Conservation (phyloP, 64 coral and sea anemone species). For the Acropora tenuis region DNA sequence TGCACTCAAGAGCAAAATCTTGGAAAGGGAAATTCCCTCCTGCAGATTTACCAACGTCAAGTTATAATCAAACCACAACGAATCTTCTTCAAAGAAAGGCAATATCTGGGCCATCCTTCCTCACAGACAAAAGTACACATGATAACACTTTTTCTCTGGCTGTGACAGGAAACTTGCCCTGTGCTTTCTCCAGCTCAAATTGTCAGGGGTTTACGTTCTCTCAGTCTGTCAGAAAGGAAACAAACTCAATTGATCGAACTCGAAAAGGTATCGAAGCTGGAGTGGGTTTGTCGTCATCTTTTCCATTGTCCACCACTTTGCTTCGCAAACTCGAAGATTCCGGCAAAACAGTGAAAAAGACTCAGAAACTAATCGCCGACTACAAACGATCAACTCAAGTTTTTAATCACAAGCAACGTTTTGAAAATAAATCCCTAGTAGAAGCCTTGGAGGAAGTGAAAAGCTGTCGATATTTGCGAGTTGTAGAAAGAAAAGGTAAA, state of each 20-base stretch:
- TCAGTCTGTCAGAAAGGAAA: not conserved
- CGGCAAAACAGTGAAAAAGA: conserved; percentile 24
- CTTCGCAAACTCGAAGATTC: conserved; percentile 45
- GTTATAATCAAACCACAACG: not conserved
- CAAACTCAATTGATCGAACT: not conserved
- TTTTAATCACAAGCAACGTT: not conserved
- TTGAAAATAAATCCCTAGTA: conserved; percentile 14
- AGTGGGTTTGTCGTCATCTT: not conserved
- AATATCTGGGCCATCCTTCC: not conserved
- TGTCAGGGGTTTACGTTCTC: not conserved
- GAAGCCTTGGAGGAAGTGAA: conserved; percentile 44
- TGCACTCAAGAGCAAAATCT: not conserved
- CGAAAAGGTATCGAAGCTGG: not conserved
- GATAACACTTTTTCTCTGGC: not conserved
- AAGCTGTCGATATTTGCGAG: conserved; percentile 38
- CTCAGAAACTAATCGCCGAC: conserved; percentile 6
- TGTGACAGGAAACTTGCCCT: not conserved
- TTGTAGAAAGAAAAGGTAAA: conserved; percentile 15
- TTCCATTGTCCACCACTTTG: not conserved
- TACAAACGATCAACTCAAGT: conserved; percentile 10
- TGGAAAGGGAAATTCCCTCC: not conserved
- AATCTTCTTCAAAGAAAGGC: not conserved
- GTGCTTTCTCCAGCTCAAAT: not conserved
- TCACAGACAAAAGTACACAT: not conserved
- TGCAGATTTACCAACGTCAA: not conserved